Percentiles rank a stretch among this genome's conserved stretches.
Conservation (phyloP, 2,113 vertebrate species). For the Corythaeola cristata region DNA sequence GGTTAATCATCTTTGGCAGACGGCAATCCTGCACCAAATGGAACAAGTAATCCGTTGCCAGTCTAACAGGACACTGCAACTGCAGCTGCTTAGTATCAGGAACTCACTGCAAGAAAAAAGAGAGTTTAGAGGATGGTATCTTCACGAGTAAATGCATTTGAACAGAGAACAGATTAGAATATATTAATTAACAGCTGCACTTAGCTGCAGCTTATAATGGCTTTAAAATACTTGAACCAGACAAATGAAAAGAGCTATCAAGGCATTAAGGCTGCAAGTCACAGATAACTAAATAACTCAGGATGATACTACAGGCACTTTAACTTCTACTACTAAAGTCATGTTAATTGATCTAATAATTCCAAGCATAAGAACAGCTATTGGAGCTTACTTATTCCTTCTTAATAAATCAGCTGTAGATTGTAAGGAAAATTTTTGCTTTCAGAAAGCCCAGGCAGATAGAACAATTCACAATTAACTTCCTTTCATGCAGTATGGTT, state of each 20-base stretch:
- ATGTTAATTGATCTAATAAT: neutral
- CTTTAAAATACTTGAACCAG: neutral
- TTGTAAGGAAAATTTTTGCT: neutral
- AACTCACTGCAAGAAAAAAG: constrained; percentile 51
- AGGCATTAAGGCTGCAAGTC: neutral
- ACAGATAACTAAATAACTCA: neutral
- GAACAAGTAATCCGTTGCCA: constrained; percentile 45
- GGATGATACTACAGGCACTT: neutral
- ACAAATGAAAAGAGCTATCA: neutral
- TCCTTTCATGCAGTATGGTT: neutral
- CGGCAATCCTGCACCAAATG: neutral
- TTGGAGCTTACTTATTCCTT: neutral
- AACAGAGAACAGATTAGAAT: neutral
- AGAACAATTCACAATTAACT: neutral
- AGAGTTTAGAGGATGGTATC: neutral
- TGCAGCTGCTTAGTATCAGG: constrained; percentile 24
- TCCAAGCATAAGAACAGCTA: neutral
- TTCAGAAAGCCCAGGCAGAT: neutral
- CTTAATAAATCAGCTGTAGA: neutral
- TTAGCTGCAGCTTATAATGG: neutral
- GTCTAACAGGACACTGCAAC: neutral
- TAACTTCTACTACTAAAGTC: neutral
- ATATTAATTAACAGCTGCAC: neutral
- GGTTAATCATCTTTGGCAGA: constrained; percentile 46
- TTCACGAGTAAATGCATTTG: neutral